Evolutionary conservation across 2,797 vertebrate species (phyloP), one percentile per base, ranked within the genome.

Genomic region (Microctenopoma steveboyesi): DNA sequence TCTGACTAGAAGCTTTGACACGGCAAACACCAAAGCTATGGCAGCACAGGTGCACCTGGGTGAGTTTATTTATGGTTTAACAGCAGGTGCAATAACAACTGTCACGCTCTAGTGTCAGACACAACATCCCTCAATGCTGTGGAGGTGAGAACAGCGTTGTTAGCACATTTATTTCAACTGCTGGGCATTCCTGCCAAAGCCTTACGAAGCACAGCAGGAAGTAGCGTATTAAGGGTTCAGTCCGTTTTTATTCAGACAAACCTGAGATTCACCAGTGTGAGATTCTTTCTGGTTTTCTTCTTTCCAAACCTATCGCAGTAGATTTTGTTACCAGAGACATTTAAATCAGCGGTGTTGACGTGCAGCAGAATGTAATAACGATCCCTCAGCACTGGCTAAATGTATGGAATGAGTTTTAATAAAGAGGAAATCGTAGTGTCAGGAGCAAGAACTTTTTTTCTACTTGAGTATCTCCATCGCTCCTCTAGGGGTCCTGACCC

Each of bases 21-120:
- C 27, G 52, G 27, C 49, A 64, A 54, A 57, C 68, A 50, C n/a
- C 49, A 39, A 39, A 67, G 55, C 59, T 11, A 15, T 46, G 0
- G 16, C 55, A 63, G 67, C 57, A 45, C 66, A 71, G 75, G 53
- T 64, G 73, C 56, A 28, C 63, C 1, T 65, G 71, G 63, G 43
- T 50, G 43, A 65, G 71, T 70, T 77, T 74, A 22, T 80, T 69
- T 46, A 28, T 63, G 10, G 72, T 66, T 60, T 9, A 74, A 42
- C 59, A 71, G 62, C 63, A 71, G 78, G 65, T 78, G 78, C 52
- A 66, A 69, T 7, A 59, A 53, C 73, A 83, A 64, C 69, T 74
- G 77, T 72, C 50, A 70, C 76, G 64, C 64, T 43, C 70, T 61
- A 12, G 37, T 68, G 79, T 71, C 61, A 69, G 59, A 28, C 33